phyloP scores from a whole-genome alignment of 2,888 invertebrate species.

The Tachystola acroxantha region DNA sequence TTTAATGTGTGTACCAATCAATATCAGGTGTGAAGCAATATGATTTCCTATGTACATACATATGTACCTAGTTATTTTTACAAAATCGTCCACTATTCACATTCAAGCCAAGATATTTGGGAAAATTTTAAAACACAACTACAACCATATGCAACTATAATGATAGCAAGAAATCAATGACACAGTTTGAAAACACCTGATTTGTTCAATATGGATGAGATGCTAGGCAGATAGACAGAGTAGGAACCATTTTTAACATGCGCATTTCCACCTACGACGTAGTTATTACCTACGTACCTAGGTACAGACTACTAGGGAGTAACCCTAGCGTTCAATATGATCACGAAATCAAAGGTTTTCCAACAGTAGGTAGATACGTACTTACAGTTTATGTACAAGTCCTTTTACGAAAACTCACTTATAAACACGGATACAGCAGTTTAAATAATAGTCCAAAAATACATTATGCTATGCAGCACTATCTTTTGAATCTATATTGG shows the following conservation, averaged over 20 bases:
- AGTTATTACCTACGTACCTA: constrained; percentile 6
- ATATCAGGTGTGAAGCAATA: too few species aligned
- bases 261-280: constrained; percentile 34
- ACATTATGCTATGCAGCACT: constrained; percentile 39
- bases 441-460: constrained; percentile 28
- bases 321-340: background rate
- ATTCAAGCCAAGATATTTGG: too few species aligned
- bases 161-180: too few species aligned
- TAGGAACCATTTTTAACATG: constrained; percentile 1
- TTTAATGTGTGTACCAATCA: too few species aligned
- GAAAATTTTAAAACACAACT: too few species aligned
- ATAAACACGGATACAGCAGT: constrained; percentile 26
- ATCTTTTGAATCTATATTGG: constrained; percentile 43
- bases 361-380: too few species aligned
- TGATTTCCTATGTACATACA: too few species aligned
- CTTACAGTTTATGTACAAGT: constrained; percentile 16
- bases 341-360: background rate
- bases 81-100: too few species aligned
- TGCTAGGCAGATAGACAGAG: background rate
- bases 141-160: too few species aligned
- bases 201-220: too few species aligned
- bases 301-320: background rate
- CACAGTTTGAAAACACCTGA: too few species aligned
- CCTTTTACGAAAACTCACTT: constrained; percentile 12
- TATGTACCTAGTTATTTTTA: too few species aligned